Conservation (phyloP, 2,113 vertebrate genomes). For the Ameiurus melas region DNA sequence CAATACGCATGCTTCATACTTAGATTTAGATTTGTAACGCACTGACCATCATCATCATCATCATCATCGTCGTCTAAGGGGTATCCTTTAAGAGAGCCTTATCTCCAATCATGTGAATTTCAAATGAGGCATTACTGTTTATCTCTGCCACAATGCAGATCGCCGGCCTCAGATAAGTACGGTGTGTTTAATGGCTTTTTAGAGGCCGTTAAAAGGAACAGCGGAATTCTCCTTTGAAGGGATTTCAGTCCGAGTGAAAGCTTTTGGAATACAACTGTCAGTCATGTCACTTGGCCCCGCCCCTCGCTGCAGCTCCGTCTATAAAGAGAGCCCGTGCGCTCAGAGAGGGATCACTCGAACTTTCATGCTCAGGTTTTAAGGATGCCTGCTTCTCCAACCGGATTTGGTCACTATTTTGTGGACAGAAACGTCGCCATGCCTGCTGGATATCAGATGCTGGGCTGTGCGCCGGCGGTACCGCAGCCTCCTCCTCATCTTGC, state of each 20-base stretch:
- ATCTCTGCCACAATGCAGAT: slow-evolving; percentile 48
- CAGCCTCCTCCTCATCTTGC: slow-evolving; percentile 68
- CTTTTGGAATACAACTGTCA: slow-evolving; percentile 71
- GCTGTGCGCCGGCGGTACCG: slow-evolving; percentile 61
- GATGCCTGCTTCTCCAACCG: slow-evolving; percentile 75
- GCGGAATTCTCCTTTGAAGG: slow-evolving; percentile 77
- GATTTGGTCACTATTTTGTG: slow-evolving; percentile 74
- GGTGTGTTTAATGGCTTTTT: slow-evolving; percentile 60
- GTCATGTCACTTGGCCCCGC: slow-evolving; percentile 56
- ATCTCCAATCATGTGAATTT: slow-evolving; percentile 48
- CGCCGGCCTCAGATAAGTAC: slow-evolving; percentile 55
- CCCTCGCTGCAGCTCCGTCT: slow-evolving; percentile 35
- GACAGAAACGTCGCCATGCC: slow-evolving; percentile 69
- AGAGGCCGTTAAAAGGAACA: slow-evolving; percentile 72
- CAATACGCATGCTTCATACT: background rate
- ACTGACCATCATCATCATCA: background rate
- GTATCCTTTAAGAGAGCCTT: slow-evolving; percentile 15
- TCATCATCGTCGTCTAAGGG: background rate
- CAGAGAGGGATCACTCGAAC: slow-evolving; percentile 42
- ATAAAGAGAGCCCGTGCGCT: slow-evolving; percentile 58
- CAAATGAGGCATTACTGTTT: slow-evolving; percentile 53
- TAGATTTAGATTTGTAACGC: background rate
- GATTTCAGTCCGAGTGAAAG: slow-evolving; percentile 74
- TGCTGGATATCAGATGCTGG: slow-evolving; percentile 72
- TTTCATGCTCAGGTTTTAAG: slow-evolving; percentile 52